Conservation (phyloP, 2,113 vertebrate species). For the Podocnemis expansa region DNA sequence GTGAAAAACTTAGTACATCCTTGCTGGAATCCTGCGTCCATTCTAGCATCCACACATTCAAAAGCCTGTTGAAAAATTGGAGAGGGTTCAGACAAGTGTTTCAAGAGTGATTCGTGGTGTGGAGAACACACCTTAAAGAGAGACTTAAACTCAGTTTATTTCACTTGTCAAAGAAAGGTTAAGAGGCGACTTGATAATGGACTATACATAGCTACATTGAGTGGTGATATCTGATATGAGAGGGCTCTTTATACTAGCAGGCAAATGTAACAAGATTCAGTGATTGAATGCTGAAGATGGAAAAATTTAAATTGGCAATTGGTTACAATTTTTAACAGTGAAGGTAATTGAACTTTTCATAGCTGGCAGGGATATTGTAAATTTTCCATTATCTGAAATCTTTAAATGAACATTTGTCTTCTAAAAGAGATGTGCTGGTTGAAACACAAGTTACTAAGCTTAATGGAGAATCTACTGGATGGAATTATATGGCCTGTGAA, state of each 20-base stretch:
- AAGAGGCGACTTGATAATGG: neutral
- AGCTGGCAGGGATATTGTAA: neutral
- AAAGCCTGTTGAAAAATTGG: neutral
- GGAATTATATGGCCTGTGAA: neutral
- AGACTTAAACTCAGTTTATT: neutral
- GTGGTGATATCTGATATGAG: neutral
- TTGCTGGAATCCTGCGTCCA: neutral
- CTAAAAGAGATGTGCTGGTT: neutral
- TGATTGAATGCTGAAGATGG: conserved; percentile 4
- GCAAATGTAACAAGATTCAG: neutral
- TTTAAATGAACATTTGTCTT: neutral
- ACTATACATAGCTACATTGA: neutral
- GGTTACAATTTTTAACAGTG: neutral
- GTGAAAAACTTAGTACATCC: neutral
- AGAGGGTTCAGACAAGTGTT: neutral
- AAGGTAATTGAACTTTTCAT: neutral
- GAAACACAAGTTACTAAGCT: neutral
- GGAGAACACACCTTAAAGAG: neutral
- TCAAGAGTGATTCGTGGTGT: neutral
- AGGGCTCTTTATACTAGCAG: neutral
- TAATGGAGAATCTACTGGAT: neutral
- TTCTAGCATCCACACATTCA: neutral
- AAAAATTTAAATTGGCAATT: neutral
- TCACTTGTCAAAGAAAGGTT: neutral
- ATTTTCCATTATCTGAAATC: neutral